Conservation (phyloP, 2,797 vertebrate genomes). For the Arrhamphus sclerolepis region DNA sequence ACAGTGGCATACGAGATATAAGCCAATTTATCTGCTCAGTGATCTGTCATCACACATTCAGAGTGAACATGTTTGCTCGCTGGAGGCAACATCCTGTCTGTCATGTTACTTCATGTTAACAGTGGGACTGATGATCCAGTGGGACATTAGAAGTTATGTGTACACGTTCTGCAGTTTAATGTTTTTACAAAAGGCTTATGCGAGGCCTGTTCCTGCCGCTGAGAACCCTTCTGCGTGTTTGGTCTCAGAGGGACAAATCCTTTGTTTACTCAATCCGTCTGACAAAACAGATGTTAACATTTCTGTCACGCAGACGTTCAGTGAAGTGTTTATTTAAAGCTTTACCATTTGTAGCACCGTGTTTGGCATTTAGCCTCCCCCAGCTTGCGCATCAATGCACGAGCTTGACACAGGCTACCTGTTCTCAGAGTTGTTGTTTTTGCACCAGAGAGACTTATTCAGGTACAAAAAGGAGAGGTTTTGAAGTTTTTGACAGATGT, state of each 20-base stretch:
- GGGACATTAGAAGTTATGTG: slow-evolving; percentile 30
- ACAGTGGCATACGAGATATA: neutral
- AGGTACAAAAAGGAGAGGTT: slow-evolving; percentile 27
- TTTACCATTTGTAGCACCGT: slow-evolving; percentile 38
- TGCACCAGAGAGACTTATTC: slow-evolving; percentile 26
- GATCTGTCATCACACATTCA: slow-evolving; percentile 27
- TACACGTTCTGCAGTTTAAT: slow-evolving; percentile 32
- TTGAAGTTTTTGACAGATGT: slow-evolving; percentile 32
- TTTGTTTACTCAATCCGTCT: slow-evolving; percentile 65
- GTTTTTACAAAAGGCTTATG: slow-evolving; percentile 48
- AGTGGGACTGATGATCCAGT: slow-evolving; percentile 14
- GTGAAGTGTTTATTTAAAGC: slow-evolving; percentile 53
- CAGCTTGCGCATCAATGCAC: slow-evolving; percentile 33
- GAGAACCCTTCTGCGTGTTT: slow-evolving; percentile 56
- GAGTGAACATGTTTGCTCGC: slow-evolving; percentile 27
- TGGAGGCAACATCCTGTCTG: slow-evolving; percentile 41
- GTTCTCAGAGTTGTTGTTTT: slow-evolving; percentile 45
- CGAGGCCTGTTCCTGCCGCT: slow-evolving; percentile 24
- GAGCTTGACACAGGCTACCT: slow-evolving; percentile 11
- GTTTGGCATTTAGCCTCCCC: slow-evolving; percentile 41
- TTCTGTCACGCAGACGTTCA: slow-evolving; percentile 64
- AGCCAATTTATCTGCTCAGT: neutral
- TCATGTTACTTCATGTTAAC: slow-evolving; percentile 61
- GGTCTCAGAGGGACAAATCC: slow-evolving; percentile 59
- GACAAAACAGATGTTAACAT: slow-evolving; percentile 62